These are phyloP conservation scores for Cecropterus lyciades DNA, from an alignment of 1,140 invertebrate genomes.

Conservation along the genomic window DNA sequence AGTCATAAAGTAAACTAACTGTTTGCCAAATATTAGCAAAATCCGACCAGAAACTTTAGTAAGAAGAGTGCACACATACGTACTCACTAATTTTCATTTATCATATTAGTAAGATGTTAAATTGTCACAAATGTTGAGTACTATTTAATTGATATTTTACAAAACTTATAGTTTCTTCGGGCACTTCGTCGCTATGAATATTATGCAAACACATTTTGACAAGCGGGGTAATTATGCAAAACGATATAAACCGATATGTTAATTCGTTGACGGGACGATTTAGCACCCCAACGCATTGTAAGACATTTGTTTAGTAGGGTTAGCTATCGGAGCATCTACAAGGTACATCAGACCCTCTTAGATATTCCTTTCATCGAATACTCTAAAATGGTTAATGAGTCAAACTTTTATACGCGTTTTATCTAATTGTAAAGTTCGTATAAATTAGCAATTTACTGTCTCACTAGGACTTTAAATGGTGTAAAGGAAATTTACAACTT, in stretches of 20 bases:
- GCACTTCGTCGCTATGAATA: too few relatives aligned
- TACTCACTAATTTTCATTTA: too few relatives aligned
- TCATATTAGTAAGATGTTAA: too few relatives aligned
- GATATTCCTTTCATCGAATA: constrained; percentile 63
- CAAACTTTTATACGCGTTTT: constrained; percentile 43
- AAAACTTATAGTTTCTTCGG: too few relatives aligned
- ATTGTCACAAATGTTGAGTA: too few relatives aligned
- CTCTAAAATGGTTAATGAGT: constrained; percentile 54
- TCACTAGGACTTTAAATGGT: background rate
- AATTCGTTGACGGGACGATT: constrained; percentile 72
- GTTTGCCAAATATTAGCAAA: too few relatives aligned
- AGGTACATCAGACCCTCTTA: constrained; percentile 54
- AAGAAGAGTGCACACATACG: too few relatives aligned
- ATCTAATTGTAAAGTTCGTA: constrained; percentile 7
- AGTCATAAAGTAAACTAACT: too few relatives aligned
- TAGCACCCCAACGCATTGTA: constrained; percentile 72
- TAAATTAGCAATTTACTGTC: constrained; percentile 8
- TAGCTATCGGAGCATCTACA: constrained; percentile 66
- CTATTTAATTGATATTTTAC: too few relatives aligned
- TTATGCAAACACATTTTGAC: constrained; percentile 19
- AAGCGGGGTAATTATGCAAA: constrained; percentile 66
- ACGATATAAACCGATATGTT: constrained; percentile 73
- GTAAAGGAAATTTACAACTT: background rate
- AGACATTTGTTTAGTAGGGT: constrained; percentile 65
- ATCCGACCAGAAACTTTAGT: too few relatives aligned